phyloP scores from a whole-genome alignment of 1,140 invertebrate genomes.

The Tribolium madens region DNA sequence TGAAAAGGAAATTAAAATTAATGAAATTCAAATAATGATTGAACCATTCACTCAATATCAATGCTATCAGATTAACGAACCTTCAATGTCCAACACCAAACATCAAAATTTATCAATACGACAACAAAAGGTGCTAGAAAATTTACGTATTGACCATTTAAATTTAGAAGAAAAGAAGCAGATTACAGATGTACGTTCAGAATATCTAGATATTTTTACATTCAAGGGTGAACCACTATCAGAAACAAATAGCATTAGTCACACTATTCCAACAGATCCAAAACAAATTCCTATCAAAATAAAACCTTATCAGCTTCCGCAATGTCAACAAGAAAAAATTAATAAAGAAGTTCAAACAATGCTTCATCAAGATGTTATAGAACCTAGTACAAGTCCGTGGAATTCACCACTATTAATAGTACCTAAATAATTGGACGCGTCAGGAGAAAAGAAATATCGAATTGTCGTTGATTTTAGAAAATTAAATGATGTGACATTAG shows the following conservation, averaged over 20 bases:
- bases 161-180: too few relatives aligned
- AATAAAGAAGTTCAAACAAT: slow-evolving; percentile 51
- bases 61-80: too few relatives aligned
- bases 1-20: too few relatives aligned
- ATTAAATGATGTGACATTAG: slow-evolving; percentile 61
- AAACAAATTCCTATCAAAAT: neutral
- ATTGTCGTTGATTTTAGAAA: slow-evolving; percentile 63
- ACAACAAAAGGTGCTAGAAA: too few relatives aligned
- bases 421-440: slow-evolving; percentile 53
- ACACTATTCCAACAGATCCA: slow-evolving; percentile 12
- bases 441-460: slow-evolving; percentile 56
- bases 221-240: neutral
- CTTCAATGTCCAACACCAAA: too few relatives aligned
- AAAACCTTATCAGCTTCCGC: slow-evolving; percentile 49
- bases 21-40: too few relatives aligned
- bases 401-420: slow-evolving; percentile 50
- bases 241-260: slow-evolving; percentile 9
- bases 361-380: slow-evolving; percentile 48
- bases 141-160: too few relatives aligned
- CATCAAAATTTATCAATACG: too few relatives aligned
- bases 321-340: slow-evolving; percentile 50
- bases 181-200: too few relatives aligned
- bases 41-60: too few relatives aligned
- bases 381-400: slow-evolving; percentile 42
- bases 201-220: too few relatives aligned